These are phyloP conservation scores for Drosophila mayri DNA, from an alignment of 1,140 invertebrate genomes.

Conservation along the genomic window DNA sequence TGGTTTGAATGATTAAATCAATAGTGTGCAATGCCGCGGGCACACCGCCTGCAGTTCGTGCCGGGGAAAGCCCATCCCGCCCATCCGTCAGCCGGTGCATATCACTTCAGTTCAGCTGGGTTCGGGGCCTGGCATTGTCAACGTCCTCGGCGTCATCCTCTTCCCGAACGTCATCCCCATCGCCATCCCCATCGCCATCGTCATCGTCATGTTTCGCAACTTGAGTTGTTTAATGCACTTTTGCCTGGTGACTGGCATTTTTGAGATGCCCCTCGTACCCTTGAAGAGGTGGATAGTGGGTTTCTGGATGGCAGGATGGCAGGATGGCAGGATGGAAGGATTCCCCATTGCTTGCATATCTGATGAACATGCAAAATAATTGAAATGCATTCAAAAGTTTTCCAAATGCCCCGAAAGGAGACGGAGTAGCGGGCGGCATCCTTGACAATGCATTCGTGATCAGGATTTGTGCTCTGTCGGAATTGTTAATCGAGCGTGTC, in stretches of 20 bases:
- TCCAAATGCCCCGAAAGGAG: constrained; percentile 26
- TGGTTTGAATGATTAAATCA: constrained; percentile 40
- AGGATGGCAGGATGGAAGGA: neutral
- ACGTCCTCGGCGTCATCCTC: constrained; percentile 17
- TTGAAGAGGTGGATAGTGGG: neutral
- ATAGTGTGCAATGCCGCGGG: constrained; percentile 27
- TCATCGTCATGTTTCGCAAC: constrained; percentile 51
- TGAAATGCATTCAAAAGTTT: constrained; percentile 59
- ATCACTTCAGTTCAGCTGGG: constrained; percentile 25
- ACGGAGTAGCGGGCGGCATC: neutral
- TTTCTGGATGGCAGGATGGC: too few species aligned
- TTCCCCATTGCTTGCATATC: constrained; percentile 41
- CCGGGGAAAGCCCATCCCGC: neutral
- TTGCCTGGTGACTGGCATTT: constrained; percentile 50
- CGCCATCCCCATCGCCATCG: neutral
- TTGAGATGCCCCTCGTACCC: constrained; percentile 13
- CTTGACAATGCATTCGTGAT: constrained; percentile 41
- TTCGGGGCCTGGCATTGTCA: constrained; percentile 33
- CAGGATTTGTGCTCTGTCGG: constrained; percentile 45
- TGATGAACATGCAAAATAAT: constrained; percentile 60
- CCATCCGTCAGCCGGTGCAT: constrained; percentile 21
- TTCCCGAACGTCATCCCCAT: neutral
- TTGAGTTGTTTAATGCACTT: constrained; percentile 59
- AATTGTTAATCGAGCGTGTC: constrained; percentile 51
- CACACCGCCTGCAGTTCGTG: constrained; percentile 9